Base-by-base conservation (phyloP, 2,113 vertebrate genomes). In the Triplophysa siluroides region DNA sequence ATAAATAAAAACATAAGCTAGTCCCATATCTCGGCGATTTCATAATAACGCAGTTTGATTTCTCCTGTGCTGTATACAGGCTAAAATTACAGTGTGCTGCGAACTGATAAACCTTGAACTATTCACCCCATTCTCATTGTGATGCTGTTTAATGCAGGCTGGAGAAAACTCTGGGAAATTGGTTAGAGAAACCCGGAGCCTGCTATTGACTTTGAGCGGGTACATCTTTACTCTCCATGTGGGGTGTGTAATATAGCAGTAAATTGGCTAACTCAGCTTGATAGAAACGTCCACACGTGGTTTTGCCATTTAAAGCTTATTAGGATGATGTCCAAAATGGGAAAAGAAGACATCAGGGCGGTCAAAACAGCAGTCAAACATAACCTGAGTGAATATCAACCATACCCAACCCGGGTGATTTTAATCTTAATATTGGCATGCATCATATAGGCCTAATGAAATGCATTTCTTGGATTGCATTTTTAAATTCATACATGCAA, bases 1-100 rank as follows among this genome's bases (percentile, higher is more conserved):
- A 90, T 89, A 90, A 89, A 89, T 90, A 90, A 86, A 90, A 88
- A 87, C 85, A 88, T 85, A 41, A 91, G 78, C 88, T 67, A 81
- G 83, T 89, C 86, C 83, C 76, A 61, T 80, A 78, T 84, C 83
- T 81, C 83, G 80, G 83, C 77, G 85, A 87, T 90, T 89, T 83
- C 67, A 90, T 84, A 89, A 90, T 81, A 91, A 75, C 65, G 71
- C 12, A 70, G 71, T 82, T 80, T 33, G 81, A 84, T 86, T 79
- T 69, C 38, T 83, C 41, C 84, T 77, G 85, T 79, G 43, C 74
- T 41, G 61, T 63, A 71, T 58, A 71, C 23, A 80, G 58, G 2
- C 47, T 52, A n/a, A 84, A 84, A 66, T 73, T 77, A 68, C 73
- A 65, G 65, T 52, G 41, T 62, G 69, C 72, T 76, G 68, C 52